Evolutionary conservation across 2,113 vertebrate species (phyloP).

Genomic region (Forbesichthys papilliferus): DNA sequence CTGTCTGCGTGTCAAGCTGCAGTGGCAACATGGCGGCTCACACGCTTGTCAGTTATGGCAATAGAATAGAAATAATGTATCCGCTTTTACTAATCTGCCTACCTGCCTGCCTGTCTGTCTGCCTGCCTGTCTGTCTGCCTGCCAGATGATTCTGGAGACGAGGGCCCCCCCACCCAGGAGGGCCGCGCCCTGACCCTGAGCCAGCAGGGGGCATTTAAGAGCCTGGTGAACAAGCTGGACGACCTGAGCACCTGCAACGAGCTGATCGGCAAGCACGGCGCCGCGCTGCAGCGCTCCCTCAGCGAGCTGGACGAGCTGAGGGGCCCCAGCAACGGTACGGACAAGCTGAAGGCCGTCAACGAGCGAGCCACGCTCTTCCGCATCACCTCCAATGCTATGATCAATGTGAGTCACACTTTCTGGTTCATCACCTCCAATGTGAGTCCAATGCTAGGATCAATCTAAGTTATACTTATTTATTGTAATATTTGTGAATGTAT

Average conservation of each 20-base stretch:
- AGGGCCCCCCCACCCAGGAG: conserved; percentile 83
- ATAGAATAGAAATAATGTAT: neutral
- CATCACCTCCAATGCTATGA: conserved; percentile 98
- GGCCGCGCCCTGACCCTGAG: conserved; percentile 81
- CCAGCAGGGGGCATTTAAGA: conserved; percentile 78
- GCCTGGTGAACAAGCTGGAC: conserved; percentile 86
- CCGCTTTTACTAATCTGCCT: neutral
- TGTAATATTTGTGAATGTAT: no score
- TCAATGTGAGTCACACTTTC: conserved; percentile 72
- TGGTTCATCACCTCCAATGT: neutral
- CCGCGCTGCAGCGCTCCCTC: conserved; percentile 92
- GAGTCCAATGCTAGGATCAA: neutral
- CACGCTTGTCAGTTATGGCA: neutral
- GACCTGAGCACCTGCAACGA: conserved; percentile 94
- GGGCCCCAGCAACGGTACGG: conserved; percentile 77
- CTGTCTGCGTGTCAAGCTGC: no score
- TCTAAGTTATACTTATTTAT: neutral
- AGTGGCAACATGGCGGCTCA: no score
- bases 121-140: neutral
- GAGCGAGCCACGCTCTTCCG: conserved; percentile 94
- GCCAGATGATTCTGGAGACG: conserved; percentile 95
- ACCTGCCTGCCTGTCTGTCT: neutral
- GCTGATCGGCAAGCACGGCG: conserved; percentile 93
- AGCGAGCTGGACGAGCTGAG: conserved; percentile 88
- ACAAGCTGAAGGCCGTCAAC: conserved; percentile 88